Percentiles rank a stretch among this genome's conserved stretches.
These are phyloP conservation scores for Argyra leucocephala DNA, from an alignment of 2,888 invertebrate genomes.

Conservation along the genomic window DNA sequence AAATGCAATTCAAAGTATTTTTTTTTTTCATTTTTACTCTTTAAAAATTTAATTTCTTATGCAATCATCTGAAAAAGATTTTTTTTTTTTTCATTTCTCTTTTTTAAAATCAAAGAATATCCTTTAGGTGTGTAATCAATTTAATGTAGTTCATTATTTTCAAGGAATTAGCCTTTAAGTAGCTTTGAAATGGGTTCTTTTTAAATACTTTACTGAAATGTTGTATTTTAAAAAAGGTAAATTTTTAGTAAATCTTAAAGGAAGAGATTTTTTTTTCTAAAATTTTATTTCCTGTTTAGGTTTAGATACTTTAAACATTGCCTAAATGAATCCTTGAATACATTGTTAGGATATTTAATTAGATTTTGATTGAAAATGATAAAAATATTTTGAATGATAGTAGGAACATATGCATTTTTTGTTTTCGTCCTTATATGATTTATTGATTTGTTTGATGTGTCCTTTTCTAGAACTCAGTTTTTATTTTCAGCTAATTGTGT, in stretches of 20 bases:
- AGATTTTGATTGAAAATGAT: constrained; percentile 4
- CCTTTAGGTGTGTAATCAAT: constrained; percentile 10
- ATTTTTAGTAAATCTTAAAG: too few relatives aligned
- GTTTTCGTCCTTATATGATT: too few relatives aligned
- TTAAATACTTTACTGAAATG: neutral
- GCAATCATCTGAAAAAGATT: neutral
- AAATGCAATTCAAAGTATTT: too few relatives aligned
- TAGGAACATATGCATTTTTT: too few relatives aligned
- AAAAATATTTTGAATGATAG: neutral
- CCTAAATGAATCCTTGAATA: neutral
- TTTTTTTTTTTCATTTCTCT: neutral
- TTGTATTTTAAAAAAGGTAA: too few relatives aligned
- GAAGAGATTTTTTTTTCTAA: neutral
- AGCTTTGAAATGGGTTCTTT: constrained; percentile 7
- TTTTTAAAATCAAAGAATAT: neutral
- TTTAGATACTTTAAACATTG: neutral
- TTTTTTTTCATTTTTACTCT: too few relatives aligned
- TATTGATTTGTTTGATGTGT: too few relatives aligned
- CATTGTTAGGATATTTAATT: neutral
- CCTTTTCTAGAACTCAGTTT: too few relatives aligned
- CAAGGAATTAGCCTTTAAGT: constrained; percentile 9
- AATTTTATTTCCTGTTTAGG: neutral
- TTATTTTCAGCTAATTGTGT: too few relatives aligned
- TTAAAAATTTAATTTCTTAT: neutral
- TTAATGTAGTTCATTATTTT: constrained; percentile 11